Base-by-base conservation (phyloP, 2,113 vertebrate species). In the Micronycteris hirsuta region DNA sequence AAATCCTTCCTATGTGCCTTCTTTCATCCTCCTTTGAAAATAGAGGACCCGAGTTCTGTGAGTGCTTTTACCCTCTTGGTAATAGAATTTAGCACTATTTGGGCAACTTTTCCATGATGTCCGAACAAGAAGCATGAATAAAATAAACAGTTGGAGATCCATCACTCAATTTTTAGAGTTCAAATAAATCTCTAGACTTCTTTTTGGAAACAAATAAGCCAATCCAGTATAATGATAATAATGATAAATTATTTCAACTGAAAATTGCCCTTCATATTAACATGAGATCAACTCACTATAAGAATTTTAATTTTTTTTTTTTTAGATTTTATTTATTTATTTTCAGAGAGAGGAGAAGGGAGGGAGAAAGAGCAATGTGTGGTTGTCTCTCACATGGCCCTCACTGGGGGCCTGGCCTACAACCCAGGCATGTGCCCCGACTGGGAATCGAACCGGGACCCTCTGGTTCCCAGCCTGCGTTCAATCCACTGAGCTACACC, bases 301-400 rank as follows among this genome's bases (percentile, higher is more conserved):
- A 74, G 41, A 87, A 86, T 89, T 86, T 45, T 86, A 87, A 81
- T 87, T 90, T 85, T 87, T n/a, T n/a, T n/a, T n/a, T n/a, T n/a
- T n/a, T n/a, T n/a, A n/a, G n/a, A n/a, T n/a, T n/a, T n/a, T n/a
- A n/a, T n/a, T n/a, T n/a, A n/a, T n/a, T n/a, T n/a, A n/a, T n/a
- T n/a, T n/a, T n/a, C n/a, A n/a, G n/a, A n/a, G n/a, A n/a, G n/a
- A n/a, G n/a, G n/a, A n/a, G n/a, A n/a, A n/a, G n/a, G n/a, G n/a
- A n/a, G n/a, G n/a, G n/a, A n/a, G n/a, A n/a, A n/a, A n/a, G n/a
- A n/a, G n/a, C n/a, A n/a, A n/a, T n/a, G n/a, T n/a, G n/a, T n/a
- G n/a, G n/a, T n/a, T n/a, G n/a, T n/a, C n/a, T n/a, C n/a, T n/a
- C n/a, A n/a, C n/a, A n/a, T n/a, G n/a, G n/a, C n/a, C n/a, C n/a